phyloP scores from a whole-genome alignment of 2,113 vertebrate species.

The Neolamprologus hecqui region DNA sequence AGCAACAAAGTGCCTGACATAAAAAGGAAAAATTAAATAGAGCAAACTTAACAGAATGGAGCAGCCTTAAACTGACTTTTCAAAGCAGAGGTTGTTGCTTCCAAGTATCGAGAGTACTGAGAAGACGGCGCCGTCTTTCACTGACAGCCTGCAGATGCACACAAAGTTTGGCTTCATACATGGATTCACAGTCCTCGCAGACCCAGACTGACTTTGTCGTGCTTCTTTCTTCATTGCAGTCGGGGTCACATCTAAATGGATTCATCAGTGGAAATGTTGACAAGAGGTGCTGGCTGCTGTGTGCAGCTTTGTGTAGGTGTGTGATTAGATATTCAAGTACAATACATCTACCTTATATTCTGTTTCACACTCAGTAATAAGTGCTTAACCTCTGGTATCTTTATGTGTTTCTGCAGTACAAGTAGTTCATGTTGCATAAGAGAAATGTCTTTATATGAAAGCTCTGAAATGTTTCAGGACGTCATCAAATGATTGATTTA shows the following conservation, averaged over 20 bases:
- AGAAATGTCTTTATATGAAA: background rate
- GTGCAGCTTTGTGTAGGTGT: background rate
- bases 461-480: background rate
- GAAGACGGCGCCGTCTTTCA: background rate
- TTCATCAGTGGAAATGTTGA: background rate
- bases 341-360: background rate
- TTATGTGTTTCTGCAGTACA: background rate
- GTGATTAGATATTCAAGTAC: background rate
- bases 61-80: background rate
- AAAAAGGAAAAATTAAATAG: background rate
- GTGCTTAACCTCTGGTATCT: background rate
- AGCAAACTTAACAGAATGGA: background rate
- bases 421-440: background rate
- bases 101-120: background rate
- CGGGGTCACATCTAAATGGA: constrained; percentile 2
- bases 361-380: background rate
- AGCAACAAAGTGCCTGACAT: background rate
- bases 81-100: background rate
- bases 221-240: background rate
- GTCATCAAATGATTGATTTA: background rate
- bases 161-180: background rate
- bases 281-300: background rate
- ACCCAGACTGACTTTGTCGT: background rate
- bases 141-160: background rate
- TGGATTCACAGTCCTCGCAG: background rate